A percentile compares a stretch with the other conserved stretches of the same genome.
Conservation (phyloP, 2,888 invertebrate species). For the Lasioglossum villosulum region DNA sequence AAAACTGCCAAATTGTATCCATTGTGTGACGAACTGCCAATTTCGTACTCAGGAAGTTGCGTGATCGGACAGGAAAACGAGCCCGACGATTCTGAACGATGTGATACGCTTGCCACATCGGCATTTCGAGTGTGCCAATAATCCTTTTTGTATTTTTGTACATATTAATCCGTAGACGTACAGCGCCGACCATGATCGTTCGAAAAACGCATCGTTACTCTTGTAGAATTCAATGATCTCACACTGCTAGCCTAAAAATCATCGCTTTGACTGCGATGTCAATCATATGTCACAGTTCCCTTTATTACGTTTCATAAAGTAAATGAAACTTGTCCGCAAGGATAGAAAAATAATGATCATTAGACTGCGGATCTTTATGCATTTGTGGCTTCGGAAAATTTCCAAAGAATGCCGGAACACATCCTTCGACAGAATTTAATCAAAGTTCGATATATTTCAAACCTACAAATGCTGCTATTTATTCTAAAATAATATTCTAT, state of each 20-base stretch:
- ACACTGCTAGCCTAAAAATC: background rate
- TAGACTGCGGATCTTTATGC: too few relatives aligned
- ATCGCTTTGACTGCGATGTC: background rate
- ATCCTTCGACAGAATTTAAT: too few relatives aligned
- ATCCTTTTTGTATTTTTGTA: slow-evolving; percentile 82
- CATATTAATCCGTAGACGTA: slow-evolving; percentile 69
- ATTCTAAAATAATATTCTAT: too few relatives aligned
- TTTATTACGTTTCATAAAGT: background rate
- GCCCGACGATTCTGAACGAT: slow-evolving; percentile 43
- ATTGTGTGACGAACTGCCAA: slow-evolving; percentile 52
- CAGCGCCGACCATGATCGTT: background rate
- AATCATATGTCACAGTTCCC: background rate
- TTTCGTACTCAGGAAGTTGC: slow-evolving; percentile 47
- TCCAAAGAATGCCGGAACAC: too few relatives aligned
- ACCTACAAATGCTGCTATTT: too few relatives aligned
- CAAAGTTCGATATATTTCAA: too few relatives aligned
- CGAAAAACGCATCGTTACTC: background rate
- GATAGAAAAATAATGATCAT: background rate
- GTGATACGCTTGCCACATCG: slow-evolving; percentile 67
- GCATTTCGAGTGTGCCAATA: slow-evolving; percentile 81
- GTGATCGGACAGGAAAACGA: slow-evolving; percentile 5
- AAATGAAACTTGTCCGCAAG: background rate
- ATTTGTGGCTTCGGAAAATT: too few relatives aligned
- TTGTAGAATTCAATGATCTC: background rate
- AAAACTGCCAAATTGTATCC: slow-evolving; percentile 25